These are phyloP conservation scores for Pontoporia blainvillei DNA, from an alignment of 2,113 vertebrate genomes.

Conservation along the genomic window DNA sequence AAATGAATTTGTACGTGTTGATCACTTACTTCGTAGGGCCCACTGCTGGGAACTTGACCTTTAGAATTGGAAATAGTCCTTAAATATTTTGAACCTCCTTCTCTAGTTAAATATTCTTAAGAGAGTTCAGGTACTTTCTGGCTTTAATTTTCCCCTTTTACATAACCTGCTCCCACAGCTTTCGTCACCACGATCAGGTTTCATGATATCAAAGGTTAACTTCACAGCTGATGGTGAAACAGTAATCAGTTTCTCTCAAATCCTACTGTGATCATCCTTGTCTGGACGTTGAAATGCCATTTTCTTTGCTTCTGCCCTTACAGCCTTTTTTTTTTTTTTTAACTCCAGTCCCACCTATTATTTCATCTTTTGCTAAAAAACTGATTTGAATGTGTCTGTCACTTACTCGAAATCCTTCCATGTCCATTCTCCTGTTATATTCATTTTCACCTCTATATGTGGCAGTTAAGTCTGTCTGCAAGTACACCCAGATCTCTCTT, in stretches of 20 bases:
- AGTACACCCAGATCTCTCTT: not conserved
- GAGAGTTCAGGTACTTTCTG: not conserved
- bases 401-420: not conserved
- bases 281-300: not conserved
- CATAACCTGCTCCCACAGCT: not conserved
- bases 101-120: not conserved
- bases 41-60: not conserved
- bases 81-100: not conserved
- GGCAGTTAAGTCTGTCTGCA: not conserved
- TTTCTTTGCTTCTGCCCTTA: not conserved
- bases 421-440: not conserved
- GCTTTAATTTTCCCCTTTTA: fast-evolving
- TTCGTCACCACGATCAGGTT: not conserved
- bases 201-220: not conserved
- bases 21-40: not conserved
- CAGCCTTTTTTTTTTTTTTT: not conserved
- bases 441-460: not conserved
- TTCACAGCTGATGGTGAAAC: not conserved
- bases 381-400: not conserved
- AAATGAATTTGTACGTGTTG: not conserved
- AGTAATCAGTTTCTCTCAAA: not conserved
- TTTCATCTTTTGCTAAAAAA: not conserved
- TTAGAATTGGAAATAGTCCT: not conserved
- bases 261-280: not conserved
- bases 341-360: not conserved